These are phyloP conservation scores for Baryphthengus martii DNA, from an alignment of 2,113 vertebrate species.

Conservation along the genomic window DNA sequence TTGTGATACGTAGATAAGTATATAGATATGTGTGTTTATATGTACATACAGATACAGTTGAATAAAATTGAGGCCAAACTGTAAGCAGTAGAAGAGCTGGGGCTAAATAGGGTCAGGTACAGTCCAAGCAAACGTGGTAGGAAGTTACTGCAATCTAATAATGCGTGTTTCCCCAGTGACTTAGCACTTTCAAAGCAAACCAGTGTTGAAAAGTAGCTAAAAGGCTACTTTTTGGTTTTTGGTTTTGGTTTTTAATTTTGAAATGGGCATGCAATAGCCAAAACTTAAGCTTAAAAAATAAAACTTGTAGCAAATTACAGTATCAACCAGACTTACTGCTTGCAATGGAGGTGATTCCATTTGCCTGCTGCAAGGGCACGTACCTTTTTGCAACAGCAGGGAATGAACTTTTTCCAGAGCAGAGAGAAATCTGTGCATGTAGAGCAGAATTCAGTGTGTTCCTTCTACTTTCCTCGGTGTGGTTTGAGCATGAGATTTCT, in stretches of 20 bases:
- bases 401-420: not conserved
- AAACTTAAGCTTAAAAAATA: not conserved
- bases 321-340: not conserved
- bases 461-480: not conserved
- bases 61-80: not conserved
- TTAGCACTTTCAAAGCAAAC: not conserved
- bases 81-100: not conserved
- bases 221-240: not conserved
- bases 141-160: not conserved
- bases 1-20: not conserved
- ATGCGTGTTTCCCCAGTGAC: not conserved
- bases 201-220: not conserved
- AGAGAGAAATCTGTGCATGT: not conserved
- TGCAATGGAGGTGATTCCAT: rapidly evolving
- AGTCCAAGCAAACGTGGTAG: not conserved
- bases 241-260: not conserved
- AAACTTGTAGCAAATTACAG: not conserved
- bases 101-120: not conserved
- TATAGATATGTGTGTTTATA: not conserved
- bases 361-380: not conserved
- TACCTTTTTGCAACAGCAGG: not conserved
- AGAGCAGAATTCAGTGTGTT: not conserved
- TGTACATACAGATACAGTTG: not conserved
- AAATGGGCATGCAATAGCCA: not conserved
- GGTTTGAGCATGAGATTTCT: not conserved